Evolutionary conservation across 2,797 vertebrate genomes (phyloP).

Genomic region (Neosilurus mollespiculum): DNA sequence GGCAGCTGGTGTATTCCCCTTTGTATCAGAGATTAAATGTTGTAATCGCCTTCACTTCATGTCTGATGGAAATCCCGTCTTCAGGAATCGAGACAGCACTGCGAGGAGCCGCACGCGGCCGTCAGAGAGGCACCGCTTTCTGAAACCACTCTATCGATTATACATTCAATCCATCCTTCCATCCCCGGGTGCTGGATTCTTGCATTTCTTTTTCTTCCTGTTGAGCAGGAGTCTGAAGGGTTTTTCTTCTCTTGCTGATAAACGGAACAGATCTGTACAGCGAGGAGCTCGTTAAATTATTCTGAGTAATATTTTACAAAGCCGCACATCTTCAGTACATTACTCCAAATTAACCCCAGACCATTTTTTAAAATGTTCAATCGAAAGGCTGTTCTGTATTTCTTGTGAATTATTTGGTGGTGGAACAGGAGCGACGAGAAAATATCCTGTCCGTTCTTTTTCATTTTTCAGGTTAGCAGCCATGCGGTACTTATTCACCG

Average conservation of each 20-base stretch:
- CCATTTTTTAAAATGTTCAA: background rate
- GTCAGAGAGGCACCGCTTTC: slow-evolving; percentile 8
- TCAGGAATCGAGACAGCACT: background rate
- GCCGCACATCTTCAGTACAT: background rate
- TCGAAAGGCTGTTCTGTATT: background rate
- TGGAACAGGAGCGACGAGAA: background rate
- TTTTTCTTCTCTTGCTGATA: background rate
- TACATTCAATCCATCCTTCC: too few species aligned
- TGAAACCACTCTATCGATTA: background rate
- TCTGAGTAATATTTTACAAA: background rate
- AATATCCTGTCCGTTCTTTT: background rate
- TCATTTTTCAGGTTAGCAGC: background rate
- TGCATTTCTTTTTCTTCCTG: background rate
- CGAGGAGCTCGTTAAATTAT: background rate
- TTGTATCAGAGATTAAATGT: background rate
- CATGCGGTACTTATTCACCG: background rate
- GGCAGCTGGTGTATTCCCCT: background rate
- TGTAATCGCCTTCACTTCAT: background rate
- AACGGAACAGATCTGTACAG: background rate
- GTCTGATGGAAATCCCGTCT: slow-evolving; percentile 5
- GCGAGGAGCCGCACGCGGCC: background rate
- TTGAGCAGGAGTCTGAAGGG: background rate
- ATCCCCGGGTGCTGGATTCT: too few species aligned
- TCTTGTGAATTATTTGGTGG: background rate
- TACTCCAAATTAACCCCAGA: background rate